A percentile compares a stretch with the other conserved stretches of the same genome.
phyloP scores from a whole-genome alignment of 2,113 vertebrate genomes.

The Tyto alba region DNA sequence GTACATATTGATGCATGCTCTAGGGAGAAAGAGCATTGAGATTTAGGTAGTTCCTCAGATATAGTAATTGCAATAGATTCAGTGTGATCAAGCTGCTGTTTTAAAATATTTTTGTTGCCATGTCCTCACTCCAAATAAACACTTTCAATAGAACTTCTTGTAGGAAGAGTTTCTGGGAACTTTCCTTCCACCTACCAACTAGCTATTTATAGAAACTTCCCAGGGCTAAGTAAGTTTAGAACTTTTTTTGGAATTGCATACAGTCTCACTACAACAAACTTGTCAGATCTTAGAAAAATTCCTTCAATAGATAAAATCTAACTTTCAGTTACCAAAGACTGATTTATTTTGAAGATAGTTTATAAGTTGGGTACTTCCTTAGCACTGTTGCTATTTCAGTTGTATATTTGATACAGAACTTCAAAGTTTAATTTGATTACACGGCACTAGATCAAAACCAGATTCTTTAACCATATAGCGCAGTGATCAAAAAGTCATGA shows the following conservation, averaged over 20 bases:
- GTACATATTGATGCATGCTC: conserved; percentile 27
- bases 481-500: conserved; percentile 75
- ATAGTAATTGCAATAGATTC: background rate
- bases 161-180: background rate
- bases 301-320: background rate
- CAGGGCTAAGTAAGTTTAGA: background rate
- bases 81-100: background rate
- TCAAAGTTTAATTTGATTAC: conserved; percentile 58
- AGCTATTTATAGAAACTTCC: background rate
- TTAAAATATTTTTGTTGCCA: background rate
- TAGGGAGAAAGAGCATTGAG: background rate
- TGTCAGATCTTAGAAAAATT: background rate
- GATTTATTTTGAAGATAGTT: background rate
- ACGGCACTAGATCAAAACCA: conserved; percentile 56
- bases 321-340: background rate
- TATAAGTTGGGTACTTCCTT: background rate
- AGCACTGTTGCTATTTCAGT: conserved; percentile 41
- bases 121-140: background rate
- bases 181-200: background rate
- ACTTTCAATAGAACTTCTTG: background rate
- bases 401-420: conserved; percentile 52
- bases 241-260: background rate
- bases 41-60: background rate
- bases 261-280: background rate
- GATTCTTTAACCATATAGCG: conserved; percentile 37